Base-by-base conservation (phyloP, 2,888 invertebrate genomes). In the Drosophila acutilabella region DNA sequence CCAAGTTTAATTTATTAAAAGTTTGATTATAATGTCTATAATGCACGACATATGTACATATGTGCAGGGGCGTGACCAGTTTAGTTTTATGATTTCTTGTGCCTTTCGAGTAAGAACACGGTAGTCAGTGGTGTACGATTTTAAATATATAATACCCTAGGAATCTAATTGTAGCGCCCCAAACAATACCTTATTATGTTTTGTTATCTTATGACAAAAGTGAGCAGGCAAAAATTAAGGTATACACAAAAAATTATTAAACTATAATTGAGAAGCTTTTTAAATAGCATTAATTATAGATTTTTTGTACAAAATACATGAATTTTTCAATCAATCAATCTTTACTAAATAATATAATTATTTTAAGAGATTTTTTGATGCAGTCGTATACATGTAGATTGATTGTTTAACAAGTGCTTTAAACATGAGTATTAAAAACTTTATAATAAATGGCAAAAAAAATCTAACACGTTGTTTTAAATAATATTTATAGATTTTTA, bases 11-110 rank as follows among this genome's bases (percentile, higher is more conserved):
- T 18, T 33, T 42, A 18, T 54, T 42, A 26, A 13, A 30, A 23
- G 40, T 14, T 52, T 23, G 14, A 0, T 16, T 23, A 41, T 41
- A 40, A 41, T 41, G 23, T n/a, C 8, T 36, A n/a, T 14, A n/a
- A 51, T 20, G 36, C 30, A n/a, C 48, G n/a, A 38, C 51, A 51
- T 40, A 20, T 38, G 38, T 14, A 11, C 14, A 52, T n/a, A 23
- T 40, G 14, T 40, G 40, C 40, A 40, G n/a, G 11, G n/a, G 36
- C 13, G 36, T 38, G n/a, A 14, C 40, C 40, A 40, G 40, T 14
- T 40, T 40, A 13, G 4, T 13, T 36, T 36, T 2, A 36, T 36
- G 13, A 36, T 11, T 36, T 36, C 36, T 30, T 36, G 36, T 36
- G 36, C 36, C 36, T 36, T 36, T 36, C 13, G 4, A 13, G 36